A percentile compares a stretch with the other conserved stretches of the same genome.
phyloP scores from a whole-genome alignment of 2,888 invertebrate genomes.

The Oeneis ivallda region DNA sequence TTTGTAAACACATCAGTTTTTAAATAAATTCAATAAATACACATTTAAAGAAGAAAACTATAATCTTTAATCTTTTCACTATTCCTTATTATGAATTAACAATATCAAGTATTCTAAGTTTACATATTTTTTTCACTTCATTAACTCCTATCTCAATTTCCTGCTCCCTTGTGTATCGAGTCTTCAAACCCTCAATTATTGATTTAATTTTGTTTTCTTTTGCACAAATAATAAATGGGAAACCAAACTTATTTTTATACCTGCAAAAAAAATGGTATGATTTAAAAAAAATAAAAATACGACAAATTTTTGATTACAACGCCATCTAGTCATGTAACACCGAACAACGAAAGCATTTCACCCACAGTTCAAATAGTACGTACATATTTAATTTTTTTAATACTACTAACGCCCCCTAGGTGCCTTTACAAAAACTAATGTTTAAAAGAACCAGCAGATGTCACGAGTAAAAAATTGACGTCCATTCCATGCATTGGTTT shows the following conservation, averaged over 20 bases:
- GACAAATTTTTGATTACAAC: too few relatives aligned
- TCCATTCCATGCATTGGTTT: too few relatives aligned
- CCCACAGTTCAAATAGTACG: too few relatives aligned
- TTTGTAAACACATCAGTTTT: conserved; percentile 27
- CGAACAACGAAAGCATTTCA: not conserved
- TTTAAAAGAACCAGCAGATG: conserved; percentile 38
- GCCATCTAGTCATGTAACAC: conserved; percentile 22
- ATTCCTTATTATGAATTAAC: conserved; percentile 56
- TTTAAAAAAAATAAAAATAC: too few relatives aligned
- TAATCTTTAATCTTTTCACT: conserved; percentile 8
- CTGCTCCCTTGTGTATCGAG: conserved; percentile 70
- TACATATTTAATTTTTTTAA: too few relatives aligned
- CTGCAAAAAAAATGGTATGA: conserved; percentile 60
- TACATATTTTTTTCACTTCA: conserved; percentile 87
- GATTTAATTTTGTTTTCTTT: conserved; percentile 83
- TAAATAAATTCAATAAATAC: conserved; percentile 28
- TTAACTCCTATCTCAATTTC: conserved; percentile 82
- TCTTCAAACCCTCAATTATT: conserved; percentile 80
- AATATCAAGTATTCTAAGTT: conserved; percentile 80
- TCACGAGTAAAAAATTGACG: conserved; percentile 33
- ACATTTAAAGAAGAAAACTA: conserved; percentile 10
- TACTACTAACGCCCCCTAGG: not conserved
- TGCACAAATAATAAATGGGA: conserved; percentile 86
- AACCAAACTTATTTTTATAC: conserved; percentile 84
- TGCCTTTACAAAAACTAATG: not conserved